These are phyloP conservation scores for Aphidoletes aphidimyza DNA, from an alignment of 2,888 invertebrate species.

Conservation along the genomic window DNA sequence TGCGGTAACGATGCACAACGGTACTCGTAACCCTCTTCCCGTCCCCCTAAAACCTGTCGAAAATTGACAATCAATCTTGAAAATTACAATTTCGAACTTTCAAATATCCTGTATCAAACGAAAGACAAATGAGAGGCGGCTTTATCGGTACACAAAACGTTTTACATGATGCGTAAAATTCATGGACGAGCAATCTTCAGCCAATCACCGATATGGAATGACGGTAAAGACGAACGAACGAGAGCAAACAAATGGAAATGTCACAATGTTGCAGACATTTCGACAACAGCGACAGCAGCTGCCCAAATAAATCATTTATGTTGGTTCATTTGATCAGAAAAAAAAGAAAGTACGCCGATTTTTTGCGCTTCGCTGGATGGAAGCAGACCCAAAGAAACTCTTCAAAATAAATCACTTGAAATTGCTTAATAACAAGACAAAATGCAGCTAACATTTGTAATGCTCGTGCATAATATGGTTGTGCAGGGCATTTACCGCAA, in stretches of 20 bases:
- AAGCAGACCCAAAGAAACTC: background rate
- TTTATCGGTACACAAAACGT: too few species aligned
- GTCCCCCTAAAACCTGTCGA: background rate
- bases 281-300: background rate
- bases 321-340: constrained; percentile 9
- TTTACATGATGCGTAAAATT: too few species aligned
- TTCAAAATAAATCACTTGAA: background rate
- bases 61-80: constrained; percentile 28
- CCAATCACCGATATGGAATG: background rate
- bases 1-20: background rate
- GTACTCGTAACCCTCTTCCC: too few species aligned
- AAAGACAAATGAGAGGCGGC: background rate
- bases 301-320: constrained; percentile 46
- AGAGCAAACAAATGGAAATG: constrained; percentile 34
- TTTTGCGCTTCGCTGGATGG: background rate
- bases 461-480: constrained; percentile 8
- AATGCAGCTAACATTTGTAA: background rate
- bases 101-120: background rate
- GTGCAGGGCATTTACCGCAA: background rate
- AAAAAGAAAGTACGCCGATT: too few species aligned
- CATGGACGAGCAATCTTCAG: too few species aligned
- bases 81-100: constrained; percentile 27
- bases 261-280: constrained; percentile 4
- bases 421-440: background rate
- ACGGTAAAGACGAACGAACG: background rate